Evolutionary conservation across 2,113 vertebrate species (phyloP).

Genomic region (Amazona vittata): DNA sequence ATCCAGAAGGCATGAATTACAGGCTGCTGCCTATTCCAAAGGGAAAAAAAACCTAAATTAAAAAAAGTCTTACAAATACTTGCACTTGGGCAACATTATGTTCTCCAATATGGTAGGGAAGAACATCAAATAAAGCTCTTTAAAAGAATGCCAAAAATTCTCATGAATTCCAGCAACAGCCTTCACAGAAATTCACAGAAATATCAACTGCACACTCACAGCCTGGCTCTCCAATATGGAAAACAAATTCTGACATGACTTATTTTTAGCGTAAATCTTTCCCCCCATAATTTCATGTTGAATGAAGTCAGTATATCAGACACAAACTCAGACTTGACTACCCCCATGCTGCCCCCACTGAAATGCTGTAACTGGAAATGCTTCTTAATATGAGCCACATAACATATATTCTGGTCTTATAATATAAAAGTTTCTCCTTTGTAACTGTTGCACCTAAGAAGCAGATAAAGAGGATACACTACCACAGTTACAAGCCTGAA

Average conservation of each 20-base stretch:
- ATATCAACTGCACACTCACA: not conserved
- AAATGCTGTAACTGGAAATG: not conserved
- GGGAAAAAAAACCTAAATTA: not conserved
- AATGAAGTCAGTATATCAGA: not conserved
- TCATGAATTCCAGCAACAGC: not conserved
- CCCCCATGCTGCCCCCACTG: not conserved
- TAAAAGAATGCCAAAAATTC: not conserved
- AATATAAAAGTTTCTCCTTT: not conserved
- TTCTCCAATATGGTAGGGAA: not conserved
- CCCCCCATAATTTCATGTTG: not conserved
- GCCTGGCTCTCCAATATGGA: not conserved
- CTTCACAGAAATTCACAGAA: not conserved
- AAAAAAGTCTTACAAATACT: not conserved
- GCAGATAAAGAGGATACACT: not conserved
- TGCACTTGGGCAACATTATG: not conserved
- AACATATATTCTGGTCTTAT: not conserved
- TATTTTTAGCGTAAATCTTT: not conserved
- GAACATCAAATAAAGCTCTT: not conserved
- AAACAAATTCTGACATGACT: not conserved
- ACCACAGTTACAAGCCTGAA: not conserved
- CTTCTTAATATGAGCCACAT: not conserved
- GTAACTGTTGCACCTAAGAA: fast-evolving
- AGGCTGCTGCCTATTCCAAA: not conserved
- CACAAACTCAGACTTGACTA: not conserved
- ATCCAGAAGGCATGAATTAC: not conserved